Evolutionary conservation across 2,113 vertebrate genomes (phyloP).

Genomic region (Petromus typicus): DNA sequence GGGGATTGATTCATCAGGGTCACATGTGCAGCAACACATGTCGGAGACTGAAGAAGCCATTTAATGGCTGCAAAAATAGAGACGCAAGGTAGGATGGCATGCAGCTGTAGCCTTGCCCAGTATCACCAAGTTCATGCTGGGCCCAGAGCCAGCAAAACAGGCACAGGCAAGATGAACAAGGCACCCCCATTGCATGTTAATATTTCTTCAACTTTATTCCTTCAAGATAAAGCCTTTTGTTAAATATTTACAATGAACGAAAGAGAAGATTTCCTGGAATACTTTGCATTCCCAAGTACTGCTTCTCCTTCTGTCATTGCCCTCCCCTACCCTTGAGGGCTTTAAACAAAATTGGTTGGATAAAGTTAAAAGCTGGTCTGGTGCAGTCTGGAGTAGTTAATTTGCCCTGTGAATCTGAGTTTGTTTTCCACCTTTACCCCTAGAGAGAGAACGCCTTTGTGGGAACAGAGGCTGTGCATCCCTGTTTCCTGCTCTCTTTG

Average conservation of each 20-base stretch:
- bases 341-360: constrained; percentile 1
- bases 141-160: not conserved
- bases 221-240: not conserved
- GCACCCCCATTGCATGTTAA: not conserved
- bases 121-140: not conserved
- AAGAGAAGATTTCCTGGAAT: constrained; percentile 33
- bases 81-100: not conserved
- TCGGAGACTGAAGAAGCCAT: constrained; percentile 28
- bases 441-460: not conserved
- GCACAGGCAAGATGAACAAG: not conserved
- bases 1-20: not conserved
- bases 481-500: not conserved
- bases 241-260: not conserved
- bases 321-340: not conserved
- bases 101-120: constrained; percentile 37
- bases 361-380: constrained; percentile 5
- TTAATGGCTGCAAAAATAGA: constrained; percentile 39
- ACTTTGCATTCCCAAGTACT: not conserved
- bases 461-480: not conserved
- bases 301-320: not conserved
- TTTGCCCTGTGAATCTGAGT: not conserved
- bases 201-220: not conserved
- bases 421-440: not conserved
- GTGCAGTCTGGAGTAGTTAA: not conserved
- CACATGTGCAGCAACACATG: not conserved